Percentiles rank a stretch among this genome's conserved stretches.
Evolutionary conservation across 2,113 vertebrate species (phyloP).

Genomic region (Thunnus maccoyii): DNA sequence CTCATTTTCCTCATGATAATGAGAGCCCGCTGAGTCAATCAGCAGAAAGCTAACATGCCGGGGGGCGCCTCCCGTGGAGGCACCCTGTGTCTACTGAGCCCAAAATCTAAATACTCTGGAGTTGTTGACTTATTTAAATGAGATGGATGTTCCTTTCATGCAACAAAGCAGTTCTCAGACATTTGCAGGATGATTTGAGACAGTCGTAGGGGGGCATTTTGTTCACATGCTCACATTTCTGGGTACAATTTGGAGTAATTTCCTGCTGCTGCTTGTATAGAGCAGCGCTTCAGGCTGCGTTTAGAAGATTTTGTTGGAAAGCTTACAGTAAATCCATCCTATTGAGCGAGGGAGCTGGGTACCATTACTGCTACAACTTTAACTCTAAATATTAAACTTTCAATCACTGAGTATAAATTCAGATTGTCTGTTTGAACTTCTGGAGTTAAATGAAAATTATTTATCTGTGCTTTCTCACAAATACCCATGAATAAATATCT

Average conservation of each 20-base stretch:
- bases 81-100: conserved; percentile 46
- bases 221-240: conserved; percentile 56
- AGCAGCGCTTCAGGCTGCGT: conserved; percentile 64
- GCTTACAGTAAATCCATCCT: conserved; percentile 45
- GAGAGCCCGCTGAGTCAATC: conserved; percentile 71
- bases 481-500: conserved; percentile 8
- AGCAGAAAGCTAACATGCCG: conserved; percentile 67
- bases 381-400: conserved; percentile 11
- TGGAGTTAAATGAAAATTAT: conserved; percentile 4
- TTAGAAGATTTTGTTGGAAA: conserved; percentile 60
- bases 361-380: conserved; percentile 1
- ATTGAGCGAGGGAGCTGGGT: conserved; percentile 1
- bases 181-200: conserved; percentile 42
- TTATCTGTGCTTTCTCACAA: not conserved
- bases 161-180: conserved; percentile 46
- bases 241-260: conserved; percentile 73
- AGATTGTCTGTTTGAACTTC: not conserved
- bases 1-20: conserved; percentile 61
- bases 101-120: conserved; percentile 44
- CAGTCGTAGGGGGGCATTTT: conserved; percentile 31
- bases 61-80: conserved; percentile 56
- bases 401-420: not conserved
- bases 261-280: conserved; percentile 74
- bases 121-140: conserved; percentile 74
- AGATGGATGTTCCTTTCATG: conserved; percentile 53